Conservation (phyloP, 2,888 invertebrate species). For the Tinea semifulvella region DNA sequence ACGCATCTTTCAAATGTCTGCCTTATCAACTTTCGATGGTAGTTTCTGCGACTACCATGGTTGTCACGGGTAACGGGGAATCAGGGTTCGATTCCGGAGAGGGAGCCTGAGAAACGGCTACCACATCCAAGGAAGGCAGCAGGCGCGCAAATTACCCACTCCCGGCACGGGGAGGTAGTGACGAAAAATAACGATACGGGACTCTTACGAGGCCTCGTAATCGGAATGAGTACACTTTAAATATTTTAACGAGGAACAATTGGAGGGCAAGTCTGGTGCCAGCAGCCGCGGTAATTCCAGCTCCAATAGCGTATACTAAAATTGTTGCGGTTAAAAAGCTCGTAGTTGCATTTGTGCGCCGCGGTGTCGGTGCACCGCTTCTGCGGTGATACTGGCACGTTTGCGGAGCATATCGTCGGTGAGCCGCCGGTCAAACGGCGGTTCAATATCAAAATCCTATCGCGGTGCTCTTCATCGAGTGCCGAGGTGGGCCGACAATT, state of each 20-base stretch:
- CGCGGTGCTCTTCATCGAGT: slow-evolving; percentile 31
- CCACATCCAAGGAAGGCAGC: slow-evolving; percentile 78
- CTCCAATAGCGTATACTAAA: slow-evolving; percentile 75
- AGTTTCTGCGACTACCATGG: slow-evolving; percentile 73
- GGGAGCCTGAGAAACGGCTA: slow-evolving; percentile 76
- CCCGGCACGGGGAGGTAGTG: slow-evolving; percentile 59
- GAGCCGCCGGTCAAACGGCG: slow-evolving; percentile 30
- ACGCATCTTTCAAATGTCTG: slow-evolving; percentile 72
- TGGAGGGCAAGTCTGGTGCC: slow-evolving; percentile 73
- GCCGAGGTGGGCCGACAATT: slow-evolving; percentile 47
- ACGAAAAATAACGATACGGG: slow-evolving; percentile 73
- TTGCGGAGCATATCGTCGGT: slow-evolving; percentile 34
- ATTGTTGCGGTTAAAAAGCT: slow-evolving; percentile 75
- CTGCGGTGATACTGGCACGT: slow-evolving; percentile 37
- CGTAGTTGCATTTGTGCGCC: slow-evolving; percentile 63
- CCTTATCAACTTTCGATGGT: slow-evolving; percentile 75
- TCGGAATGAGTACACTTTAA: slow-evolving; percentile 66
- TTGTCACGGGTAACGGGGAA: slow-evolving; percentile 77
- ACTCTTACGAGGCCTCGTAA: slow-evolving; percentile 64
- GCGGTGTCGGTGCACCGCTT: slow-evolving; percentile 53
- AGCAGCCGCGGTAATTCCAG: slow-evolving; percentile 79
- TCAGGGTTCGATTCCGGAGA: slow-evolving; percentile 79
- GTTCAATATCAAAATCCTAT: slow-evolving; percentile 30
- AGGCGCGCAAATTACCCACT: slow-evolving; percentile 64
- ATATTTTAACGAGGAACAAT: slow-evolving; percentile 69